Conservation (phyloP, 2,797 vertebrate species). For the Scolopax rusticola region DNA sequence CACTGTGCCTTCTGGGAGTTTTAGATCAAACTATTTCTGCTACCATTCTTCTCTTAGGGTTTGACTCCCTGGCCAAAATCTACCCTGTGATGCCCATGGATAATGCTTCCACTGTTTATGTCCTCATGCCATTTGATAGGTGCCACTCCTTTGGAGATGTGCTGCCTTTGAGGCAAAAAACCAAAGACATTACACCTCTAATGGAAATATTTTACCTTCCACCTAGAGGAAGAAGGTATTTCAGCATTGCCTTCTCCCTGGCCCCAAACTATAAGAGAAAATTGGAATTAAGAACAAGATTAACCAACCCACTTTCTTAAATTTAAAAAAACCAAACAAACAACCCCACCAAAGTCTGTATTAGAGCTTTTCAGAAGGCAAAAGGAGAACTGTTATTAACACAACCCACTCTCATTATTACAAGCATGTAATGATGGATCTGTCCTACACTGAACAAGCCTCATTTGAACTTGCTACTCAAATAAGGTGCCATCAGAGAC, state of each 20-base stretch:
- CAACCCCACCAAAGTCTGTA: not conserved
- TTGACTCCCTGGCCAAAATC: not conserved
- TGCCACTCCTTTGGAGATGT: not conserved
- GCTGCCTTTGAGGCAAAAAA: not conserved
- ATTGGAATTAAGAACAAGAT: not conserved
- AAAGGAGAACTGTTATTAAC: not conserved
- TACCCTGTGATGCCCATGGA: not conserved
- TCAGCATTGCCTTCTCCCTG: not conserved
- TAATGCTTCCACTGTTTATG: not conserved
- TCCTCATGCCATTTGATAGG: not conserved
- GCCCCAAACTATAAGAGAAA: not conserved
- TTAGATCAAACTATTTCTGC: not conserved
- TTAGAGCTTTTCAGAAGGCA: not conserved
- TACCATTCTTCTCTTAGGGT: not conserved
- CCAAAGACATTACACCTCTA: not conserved
- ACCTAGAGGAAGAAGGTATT: not conserved
- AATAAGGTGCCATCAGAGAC: not conserved
- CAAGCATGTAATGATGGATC: not conserved
- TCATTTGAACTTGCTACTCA: not conserved
- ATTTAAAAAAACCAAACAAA: not conserved
- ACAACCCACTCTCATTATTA: not conserved
- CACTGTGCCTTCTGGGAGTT: not conserved
- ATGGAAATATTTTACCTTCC: not conserved
- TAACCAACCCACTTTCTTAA: fast-evolving
- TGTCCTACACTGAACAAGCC: not conserved